A percentile compares a stretch with the other conserved stretches of the same genome.
These are phyloP conservation scores for Pseudopleuronectes americanus DNA, from an alignment of 2,797 vertebrate species.

Conservation along the genomic window DNA sequence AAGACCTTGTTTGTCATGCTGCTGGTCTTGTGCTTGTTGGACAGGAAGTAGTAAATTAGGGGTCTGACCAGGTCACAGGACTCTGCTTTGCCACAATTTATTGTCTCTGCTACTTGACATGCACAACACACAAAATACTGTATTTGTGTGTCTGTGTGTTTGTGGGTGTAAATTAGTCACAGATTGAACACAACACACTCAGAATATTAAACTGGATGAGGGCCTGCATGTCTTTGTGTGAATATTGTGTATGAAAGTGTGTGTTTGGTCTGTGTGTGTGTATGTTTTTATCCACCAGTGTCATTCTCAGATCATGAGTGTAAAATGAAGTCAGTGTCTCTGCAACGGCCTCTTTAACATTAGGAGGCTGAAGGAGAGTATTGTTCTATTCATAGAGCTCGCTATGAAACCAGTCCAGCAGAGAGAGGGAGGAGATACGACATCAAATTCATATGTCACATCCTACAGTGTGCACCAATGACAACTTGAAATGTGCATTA, in stretches of 20 bases:
- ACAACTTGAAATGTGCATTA: conserved; percentile 30
- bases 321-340: conserved; percentile 79
- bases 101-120: conserved; percentile 50
- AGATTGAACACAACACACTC: conserved; percentile 39
- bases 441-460: conserved; percentile 58
- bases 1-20: conserved; percentile 41
- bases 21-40: conserved; percentile 40
- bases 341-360: conserved; percentile 75
- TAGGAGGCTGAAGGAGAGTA: conserved; percentile 74
- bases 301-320: conserved; percentile 70
- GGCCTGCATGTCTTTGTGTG: conserved; percentile 12
- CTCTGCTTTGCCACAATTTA: conserved; percentile 26
- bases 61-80: conserved; percentile 48
- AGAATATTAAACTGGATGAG: conserved; percentile 49
- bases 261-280: conserved; percentile 34
- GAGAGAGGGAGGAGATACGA: conserved; percentile 51
- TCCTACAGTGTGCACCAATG: conserved; percentile 34
- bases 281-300: conserved; percentile 42
- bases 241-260: conserved; percentile 23
- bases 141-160: conserved; percentile 23
- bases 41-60: conserved; percentile 56
- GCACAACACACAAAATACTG: conserved; percentile 34
- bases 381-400: conserved; percentile 82
- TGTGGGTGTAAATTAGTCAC: conserved; percentile 57
- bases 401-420: conserved; percentile 72